phyloP scores from a whole-genome alignment of 2,888 invertebrate species.

The Crematogaster levior region DNA sequence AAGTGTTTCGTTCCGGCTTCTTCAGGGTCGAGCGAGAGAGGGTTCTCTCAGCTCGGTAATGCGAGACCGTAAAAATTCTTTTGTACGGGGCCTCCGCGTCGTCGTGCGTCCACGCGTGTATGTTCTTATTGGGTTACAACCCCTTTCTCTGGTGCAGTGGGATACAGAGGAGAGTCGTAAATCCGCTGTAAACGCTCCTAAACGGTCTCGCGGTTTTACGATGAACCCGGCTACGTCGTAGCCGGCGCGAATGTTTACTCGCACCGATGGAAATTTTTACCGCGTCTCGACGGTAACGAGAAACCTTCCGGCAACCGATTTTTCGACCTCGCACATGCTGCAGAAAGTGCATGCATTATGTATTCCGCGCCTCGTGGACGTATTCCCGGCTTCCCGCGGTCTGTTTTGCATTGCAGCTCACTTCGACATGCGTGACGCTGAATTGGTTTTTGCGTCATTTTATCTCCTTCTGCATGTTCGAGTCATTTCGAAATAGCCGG shows the following conservation, averaged over 20 bases:
- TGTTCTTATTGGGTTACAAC: conserved; percentile 60
- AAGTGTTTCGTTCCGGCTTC: neutral
- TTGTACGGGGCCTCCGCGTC: conserved; percentile 46
- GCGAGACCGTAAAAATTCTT: conserved; percentile 58
- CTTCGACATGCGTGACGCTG: conserved; percentile 3
- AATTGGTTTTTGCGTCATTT: conserved; percentile 17
- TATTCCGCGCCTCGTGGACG: conserved; percentile 12
- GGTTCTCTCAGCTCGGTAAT: conserved; percentile 42
- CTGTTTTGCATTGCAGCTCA: conserved; percentile 14
- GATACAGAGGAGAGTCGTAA: conserved; percentile 63
- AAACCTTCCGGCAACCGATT: conserved; percentile 51
- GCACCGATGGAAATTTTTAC: conserved; percentile 38
- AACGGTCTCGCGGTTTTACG: conserved; percentile 64
- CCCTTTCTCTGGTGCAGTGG: conserved; percentile 35
- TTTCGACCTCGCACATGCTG: conserved; percentile 27
- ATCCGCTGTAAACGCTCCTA: conserved; percentile 67
- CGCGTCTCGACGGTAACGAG: conserved; percentile 43
- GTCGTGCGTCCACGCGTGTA: conserved; percentile 35
- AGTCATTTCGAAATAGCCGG: conserved; percentile 11
- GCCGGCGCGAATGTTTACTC: conserved; percentile 45
- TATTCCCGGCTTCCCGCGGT: conserved; percentile 1
- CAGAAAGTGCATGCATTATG: conserved; percentile 38
- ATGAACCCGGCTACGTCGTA: conserved; percentile 29
- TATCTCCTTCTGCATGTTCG: neutral
- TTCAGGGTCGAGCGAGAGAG: neutral